Evolutionary conservation across 2,113 vertebrate species (phyloP), one percentile per base, ranked within the genome.

Genomic region (Psammodynastes pulverulentus): DNA sequence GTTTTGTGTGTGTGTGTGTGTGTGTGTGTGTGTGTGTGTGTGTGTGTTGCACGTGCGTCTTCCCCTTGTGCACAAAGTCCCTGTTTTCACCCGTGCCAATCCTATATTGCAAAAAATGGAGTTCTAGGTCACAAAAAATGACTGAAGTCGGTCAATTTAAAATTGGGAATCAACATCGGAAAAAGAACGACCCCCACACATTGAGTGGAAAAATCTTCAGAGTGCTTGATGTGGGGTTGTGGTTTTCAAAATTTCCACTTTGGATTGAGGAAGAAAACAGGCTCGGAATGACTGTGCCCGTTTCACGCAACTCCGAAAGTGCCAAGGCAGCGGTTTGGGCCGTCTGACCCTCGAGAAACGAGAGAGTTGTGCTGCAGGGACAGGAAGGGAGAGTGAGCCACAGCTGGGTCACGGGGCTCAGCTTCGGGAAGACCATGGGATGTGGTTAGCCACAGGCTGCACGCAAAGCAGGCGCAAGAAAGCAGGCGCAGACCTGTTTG

Each of bases 371-470:
- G 92, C 88, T 88, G 92, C 96, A 94, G 92, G 46, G 94, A 96
- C 97, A 93, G 95, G 96, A 96, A 97, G 96, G 87, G 92, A 97
- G 95, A 62, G 58, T 46, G 49, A 94, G 94, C 94, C 84, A 0
- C 0, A 0, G 93, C 62, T 72, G 43, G 96, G 96, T 97, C 96
- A 97, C 45, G 51, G 92, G 95, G 94, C 95, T 94, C 0, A 0
- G 46, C 91, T 93, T 93, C 1, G 2, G 96, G 93, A 95, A 95
- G 95, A 92, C 93, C 95, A 96, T 95, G 93, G 96, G 96, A 97
- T 97, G 96, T 97, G 94, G 96, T 97, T 96, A 97, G 93, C 96
- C 96, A 0, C 91, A 96, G 94, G 93, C 95, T 92, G 94, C 94
- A 95, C 0, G 58, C 95, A 96, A 0, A 2, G 53, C 92, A 4